Percentiles rank a stretch among this genome's conserved stretches.
Conservation (phyloP, 2,888 invertebrate species). For the Heterodera filipjevi region DNA sequence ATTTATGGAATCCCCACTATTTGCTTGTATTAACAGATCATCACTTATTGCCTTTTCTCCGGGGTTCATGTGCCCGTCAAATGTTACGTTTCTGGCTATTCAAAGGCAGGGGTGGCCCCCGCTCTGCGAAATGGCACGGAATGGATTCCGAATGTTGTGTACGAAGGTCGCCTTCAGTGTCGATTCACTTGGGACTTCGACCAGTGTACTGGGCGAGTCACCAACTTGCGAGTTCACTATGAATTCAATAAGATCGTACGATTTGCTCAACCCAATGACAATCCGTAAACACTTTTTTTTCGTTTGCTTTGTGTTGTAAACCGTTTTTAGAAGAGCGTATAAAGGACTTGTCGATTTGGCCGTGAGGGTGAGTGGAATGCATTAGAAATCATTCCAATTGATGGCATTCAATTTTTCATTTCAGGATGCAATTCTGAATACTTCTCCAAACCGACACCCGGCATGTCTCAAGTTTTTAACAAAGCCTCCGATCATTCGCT, state of each 20-base stretch:
- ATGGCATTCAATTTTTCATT: background rate
- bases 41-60: background rate
- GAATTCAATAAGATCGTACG: background rate
- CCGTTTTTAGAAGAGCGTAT: background rate
- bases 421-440: background rate
- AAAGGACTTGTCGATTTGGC: background rate
- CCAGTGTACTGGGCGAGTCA: background rate
- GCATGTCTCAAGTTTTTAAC: background rate
- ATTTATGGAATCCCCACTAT: background rate
- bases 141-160: slow-evolving; percentile 6
- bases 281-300: background rate
- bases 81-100: background rate
- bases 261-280: background rate
- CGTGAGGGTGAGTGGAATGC: background rate
- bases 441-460: background rate
- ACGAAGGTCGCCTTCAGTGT: background rate
- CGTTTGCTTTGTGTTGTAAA: background rate
- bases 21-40: background rate
- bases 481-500: background rate
- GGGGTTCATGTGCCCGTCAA: background rate
- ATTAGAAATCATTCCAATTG: background rate
- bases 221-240: background rate
- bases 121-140: background rate
- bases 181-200: background rate
- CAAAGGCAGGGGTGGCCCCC: background rate